Conservation (phyloP, 2,888 invertebrate species). For the Phengaris alcon region DNA sequence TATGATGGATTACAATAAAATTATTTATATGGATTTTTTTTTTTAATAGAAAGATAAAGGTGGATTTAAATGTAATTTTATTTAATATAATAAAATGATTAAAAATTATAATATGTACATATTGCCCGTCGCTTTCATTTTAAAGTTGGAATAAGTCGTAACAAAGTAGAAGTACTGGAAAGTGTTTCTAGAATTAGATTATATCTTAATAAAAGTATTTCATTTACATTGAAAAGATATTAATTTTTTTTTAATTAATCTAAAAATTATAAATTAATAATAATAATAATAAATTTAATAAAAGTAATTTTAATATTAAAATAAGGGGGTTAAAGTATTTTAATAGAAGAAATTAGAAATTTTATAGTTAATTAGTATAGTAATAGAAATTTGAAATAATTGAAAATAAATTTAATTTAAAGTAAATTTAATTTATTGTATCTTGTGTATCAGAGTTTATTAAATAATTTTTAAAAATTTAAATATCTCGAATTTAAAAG, state of each 20-base stretch:
- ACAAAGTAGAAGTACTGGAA: slow-evolving; percentile 89
- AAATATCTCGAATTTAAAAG: slow-evolving; percentile 82
- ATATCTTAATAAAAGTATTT: slow-evolving; percentile 81
- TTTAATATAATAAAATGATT: slow-evolving; percentile 78
- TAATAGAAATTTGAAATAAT: slow-evolving; percentile 75
- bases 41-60: slow-evolving; percentile 69
- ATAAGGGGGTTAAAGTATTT: slow-evolving; percentile 68
- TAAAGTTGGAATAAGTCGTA: slow-evolving; percentile 88
- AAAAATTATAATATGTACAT: slow-evolving; percentile 85
- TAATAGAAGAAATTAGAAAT: slow-evolving; percentile 71
- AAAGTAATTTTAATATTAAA: slow-evolving; percentile 67
- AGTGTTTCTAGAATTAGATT: slow-evolving; percentile 84
- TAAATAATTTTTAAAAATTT: slow-evolving; percentile 60
- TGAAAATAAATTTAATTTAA: slow-evolving; percentile 67
- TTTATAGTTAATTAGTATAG: slow-evolving; percentile 80
- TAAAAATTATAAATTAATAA: slow-evolving; percentile 58
- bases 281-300: slow-evolving; percentile 60
- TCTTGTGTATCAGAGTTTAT: slow-evolving; percentile 87
- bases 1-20: slow-evolving; percentile 84
- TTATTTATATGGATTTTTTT: slow-evolving; percentile 69
- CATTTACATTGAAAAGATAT: slow-evolving; percentile 83
- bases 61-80: slow-evolving; percentile 84
- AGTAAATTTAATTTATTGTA: slow-evolving; percentile 81
- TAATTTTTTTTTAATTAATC: slow-evolving; percentile 67
- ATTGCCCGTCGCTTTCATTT: slow-evolving; percentile 88